phyloP scores from a whole-genome alignment of 2,888 invertebrate species.

The Apomyelois bistriatella region DNA sequence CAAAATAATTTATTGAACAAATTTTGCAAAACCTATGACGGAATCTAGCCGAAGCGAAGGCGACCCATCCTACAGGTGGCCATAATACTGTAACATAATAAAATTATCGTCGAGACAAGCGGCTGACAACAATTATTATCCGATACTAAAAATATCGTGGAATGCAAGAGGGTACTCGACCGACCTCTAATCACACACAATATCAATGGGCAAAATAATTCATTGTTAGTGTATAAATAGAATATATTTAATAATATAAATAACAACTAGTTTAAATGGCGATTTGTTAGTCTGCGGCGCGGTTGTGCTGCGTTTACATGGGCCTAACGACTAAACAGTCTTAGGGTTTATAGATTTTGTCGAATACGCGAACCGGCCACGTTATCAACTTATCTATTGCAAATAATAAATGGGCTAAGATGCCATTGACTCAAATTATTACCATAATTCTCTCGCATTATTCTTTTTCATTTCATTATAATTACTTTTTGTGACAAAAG shows the following conservation, averaged over 20 bases:
- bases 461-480: no score
- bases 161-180: constrained; percentile 66
- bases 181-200: constrained; percentile 46
- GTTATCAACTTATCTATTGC: no score
- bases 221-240: constrained; percentile 55
- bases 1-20: no score
- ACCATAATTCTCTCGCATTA: no score
- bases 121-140: constrained; percentile 21
- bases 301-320: constrained; percentile 13
- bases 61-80: neutral
- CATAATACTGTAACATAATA: constrained; percentile 42
- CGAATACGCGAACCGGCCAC: no score
- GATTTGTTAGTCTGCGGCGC: constrained; percentile 8
- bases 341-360: neutral
- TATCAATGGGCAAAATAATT: constrained; percentile 47
- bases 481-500: no score
- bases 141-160: constrained; percentile 61
- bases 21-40: neutral
- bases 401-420: no score
- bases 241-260: constrained; percentile 49
- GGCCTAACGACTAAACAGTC: neutral
- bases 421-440: no score
- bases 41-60: neutral
- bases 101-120: constrained; percentile 25
- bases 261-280: constrained; percentile 41